Evolutionary conservation across 2,888 invertebrate species (phyloP).

Genomic region (Caenorhabditis parvicauda): DNA sequence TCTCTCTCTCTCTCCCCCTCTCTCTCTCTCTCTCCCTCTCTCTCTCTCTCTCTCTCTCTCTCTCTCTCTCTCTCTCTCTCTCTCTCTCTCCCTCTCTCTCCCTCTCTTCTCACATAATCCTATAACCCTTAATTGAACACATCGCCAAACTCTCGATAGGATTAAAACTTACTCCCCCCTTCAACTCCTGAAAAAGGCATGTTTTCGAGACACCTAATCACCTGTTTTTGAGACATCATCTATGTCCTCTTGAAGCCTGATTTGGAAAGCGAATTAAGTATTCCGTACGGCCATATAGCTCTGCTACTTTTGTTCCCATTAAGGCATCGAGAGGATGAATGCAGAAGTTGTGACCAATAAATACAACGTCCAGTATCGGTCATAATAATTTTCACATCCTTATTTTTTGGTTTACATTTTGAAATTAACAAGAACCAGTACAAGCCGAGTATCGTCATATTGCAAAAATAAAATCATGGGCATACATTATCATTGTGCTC

Average conservation of each 20-base stretch:
- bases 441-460: background rate
- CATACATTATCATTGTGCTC: background rate
- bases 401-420: background rate
- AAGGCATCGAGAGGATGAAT: too few relatives aligned
- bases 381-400: background rate
- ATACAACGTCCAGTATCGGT: background rate
- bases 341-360: too few relatives aligned
- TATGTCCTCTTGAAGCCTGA: too few relatives aligned
- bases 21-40: conserved; percentile 2
- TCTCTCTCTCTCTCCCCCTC: conserved; percentile 13
- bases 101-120: conserved; percentile 12
- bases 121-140: conserved; percentile 2
- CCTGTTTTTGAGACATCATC: too few relatives aligned
- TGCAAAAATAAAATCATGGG: background rate
- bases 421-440: background rate
- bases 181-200: too few relatives aligned
- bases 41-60: conserved; percentile 9
- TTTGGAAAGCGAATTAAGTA: too few relatives aligned
- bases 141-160: conserved; percentile 9
- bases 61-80: conserved; percentile 15
- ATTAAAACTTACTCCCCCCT: conserved; percentile 6
- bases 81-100: conserved; percentile 6
- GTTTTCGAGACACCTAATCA: too few relatives aligned
- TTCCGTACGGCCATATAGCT: too few relatives aligned
- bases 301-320: too few relatives aligned